A percentile compares a stretch with the other conserved stretches of the same genome.
Evolutionary conservation across 1,140 invertebrate genomes (phyloP).

Genomic region (Heliconius himera): DNA sequence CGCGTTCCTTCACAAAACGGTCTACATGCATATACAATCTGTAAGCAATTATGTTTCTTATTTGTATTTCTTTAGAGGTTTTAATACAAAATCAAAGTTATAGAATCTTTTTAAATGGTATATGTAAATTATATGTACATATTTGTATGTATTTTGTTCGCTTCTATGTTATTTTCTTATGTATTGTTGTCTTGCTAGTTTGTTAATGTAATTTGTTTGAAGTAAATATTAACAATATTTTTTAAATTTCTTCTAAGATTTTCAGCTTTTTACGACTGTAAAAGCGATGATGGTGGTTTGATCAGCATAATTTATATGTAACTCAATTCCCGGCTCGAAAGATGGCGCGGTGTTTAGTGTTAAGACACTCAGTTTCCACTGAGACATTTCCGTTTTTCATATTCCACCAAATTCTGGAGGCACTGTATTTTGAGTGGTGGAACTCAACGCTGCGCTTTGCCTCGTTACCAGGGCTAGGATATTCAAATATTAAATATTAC

Average conservation of each 20-base stretch:
- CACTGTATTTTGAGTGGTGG: no score
- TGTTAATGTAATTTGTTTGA: not conserved
- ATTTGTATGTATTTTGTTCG: not conserved
- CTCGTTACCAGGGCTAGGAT: no score
- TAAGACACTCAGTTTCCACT: no score
- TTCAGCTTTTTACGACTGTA: no score
- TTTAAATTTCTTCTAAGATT: not conserved
- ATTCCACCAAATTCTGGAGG: no score
- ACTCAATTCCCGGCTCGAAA: no score
- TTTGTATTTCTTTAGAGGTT: not conserved
- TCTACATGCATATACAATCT: not conserved
- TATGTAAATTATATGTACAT: not conserved
- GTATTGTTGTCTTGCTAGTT: not conserved
- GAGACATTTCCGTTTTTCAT: no score
- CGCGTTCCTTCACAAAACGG: not conserved
- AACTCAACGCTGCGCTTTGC: no score
- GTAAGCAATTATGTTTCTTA: not conserved
- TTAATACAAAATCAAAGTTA: not conserved
- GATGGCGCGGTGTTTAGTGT: no score
- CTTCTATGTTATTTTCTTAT: not conserved
- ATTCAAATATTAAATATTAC: no score
- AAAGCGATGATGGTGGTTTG: no score
- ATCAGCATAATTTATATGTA: no score
- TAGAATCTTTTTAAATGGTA: not conserved
- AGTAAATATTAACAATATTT: not conserved